Conservation (phyloP, 2,113 vertebrate species). For the Hemiprocne comata region DNA sequence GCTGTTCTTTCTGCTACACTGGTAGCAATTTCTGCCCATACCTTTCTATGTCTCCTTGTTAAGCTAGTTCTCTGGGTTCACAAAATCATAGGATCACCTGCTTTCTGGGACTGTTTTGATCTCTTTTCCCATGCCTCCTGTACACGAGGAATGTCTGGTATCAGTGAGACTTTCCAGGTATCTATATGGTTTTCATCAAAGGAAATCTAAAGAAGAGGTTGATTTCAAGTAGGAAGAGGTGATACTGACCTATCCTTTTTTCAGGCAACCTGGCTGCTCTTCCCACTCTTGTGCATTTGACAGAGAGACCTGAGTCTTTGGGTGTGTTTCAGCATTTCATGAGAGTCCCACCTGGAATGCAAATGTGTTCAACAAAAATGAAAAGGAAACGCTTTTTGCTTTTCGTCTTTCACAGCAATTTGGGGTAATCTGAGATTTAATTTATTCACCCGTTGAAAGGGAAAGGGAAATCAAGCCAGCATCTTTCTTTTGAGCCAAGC, state of each 20-base stretch:
- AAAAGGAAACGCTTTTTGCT: not conserved
- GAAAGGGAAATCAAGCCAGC: slow-evolving; percentile 54
- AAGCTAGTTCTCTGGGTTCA: not conserved
- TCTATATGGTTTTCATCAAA: not conserved
- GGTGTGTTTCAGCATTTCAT: not conserved
- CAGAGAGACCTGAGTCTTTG: not conserved
- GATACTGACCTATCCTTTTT: not conserved
- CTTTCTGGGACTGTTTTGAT: not conserved
- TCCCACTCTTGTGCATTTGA: fast-evolving
- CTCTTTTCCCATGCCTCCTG: not conserved
- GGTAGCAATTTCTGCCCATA: not conserved
- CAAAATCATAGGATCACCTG: not conserved
- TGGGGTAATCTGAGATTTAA: slow-evolving; percentile 65
- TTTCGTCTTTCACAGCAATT: slow-evolving; percentile 50
- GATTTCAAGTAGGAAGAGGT: not conserved
- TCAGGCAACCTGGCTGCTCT: not conserved
- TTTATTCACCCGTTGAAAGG: slow-evolving; percentile 64
- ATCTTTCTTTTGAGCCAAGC: slow-evolving; percentile 57
- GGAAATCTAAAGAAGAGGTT: not conserved
- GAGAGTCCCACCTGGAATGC: slow-evolving; percentile 28
- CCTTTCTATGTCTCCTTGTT: not conserved
- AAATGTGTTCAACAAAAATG: slow-evolving; percentile 27
- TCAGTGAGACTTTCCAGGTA: not conserved
- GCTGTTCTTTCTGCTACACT: not conserved
- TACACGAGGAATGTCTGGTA: not conserved